These are phyloP conservation scores for Casuarius casuarius DNA, from an alignment of 2,113 vertebrate species.

Conservation along the genomic window DNA sequence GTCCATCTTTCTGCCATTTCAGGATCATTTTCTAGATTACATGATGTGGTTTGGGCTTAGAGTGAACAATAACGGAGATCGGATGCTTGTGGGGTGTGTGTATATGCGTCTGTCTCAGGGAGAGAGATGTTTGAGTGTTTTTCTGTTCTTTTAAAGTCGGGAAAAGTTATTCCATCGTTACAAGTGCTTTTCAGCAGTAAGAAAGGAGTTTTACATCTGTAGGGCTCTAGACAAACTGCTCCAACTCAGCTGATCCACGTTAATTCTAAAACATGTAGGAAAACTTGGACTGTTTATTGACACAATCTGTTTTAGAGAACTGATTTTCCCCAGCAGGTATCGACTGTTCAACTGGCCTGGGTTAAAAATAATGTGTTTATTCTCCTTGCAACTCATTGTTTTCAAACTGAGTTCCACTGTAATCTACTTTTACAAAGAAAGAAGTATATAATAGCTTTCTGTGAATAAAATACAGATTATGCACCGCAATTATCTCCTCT, in stretches of 20 bases:
- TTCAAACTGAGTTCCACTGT: background rate
- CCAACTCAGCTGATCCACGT: background rate
- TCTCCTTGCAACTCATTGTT: background rate
- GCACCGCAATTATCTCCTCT: background rate
- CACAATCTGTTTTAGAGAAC: background rate
- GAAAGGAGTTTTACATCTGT: background rate
- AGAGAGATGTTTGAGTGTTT: background rate
- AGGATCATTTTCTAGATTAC: background rate
- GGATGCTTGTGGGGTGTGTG: background rate
- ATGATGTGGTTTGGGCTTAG: background rate
- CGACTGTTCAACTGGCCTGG: background rate
- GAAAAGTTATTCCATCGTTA: background rate
- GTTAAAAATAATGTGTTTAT: background rate
- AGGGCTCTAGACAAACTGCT: background rate
- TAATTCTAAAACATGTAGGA: background rate
- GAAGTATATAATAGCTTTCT: background rate
- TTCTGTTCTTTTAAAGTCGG: background rate
- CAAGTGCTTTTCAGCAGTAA: background rate
- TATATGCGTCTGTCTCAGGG: too few species aligned
- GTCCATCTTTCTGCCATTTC: background rate
- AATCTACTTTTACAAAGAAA: background rate
- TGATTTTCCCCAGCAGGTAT: background rate
- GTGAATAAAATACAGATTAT: background rate
- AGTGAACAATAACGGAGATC: background rate
- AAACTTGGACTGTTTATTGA: background rate